phyloP scores from a whole-genome alignment of 2,888 invertebrate genomes.

The Amiota communis region DNA sequence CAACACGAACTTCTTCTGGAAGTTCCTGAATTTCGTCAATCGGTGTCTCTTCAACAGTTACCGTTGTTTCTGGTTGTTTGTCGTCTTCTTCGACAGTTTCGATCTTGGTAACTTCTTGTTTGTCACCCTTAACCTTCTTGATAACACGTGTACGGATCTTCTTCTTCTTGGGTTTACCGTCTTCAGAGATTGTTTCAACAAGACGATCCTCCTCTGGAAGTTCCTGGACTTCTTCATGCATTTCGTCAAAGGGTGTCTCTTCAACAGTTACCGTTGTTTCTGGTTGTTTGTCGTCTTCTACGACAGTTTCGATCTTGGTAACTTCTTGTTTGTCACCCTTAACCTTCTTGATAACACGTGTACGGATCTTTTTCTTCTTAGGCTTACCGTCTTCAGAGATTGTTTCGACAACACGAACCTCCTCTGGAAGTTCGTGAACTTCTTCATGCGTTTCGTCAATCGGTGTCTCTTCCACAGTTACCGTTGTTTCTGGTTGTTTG shows the following conservation, averaged over 20 bases:
- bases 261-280: conserved; percentile 63
- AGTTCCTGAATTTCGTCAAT: no score
- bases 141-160: no score
- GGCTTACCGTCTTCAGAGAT: conserved; percentile 63
- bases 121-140: no score
- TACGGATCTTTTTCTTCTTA: conserved; percentile 60
- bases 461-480: conserved; percentile 52
- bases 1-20: no score
- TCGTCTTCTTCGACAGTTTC: no score
- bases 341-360: no score
- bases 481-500: conserved; percentile 39
- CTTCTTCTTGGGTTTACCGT: no score
- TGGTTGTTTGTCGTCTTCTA: conserved; percentile 61
- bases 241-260: no score
- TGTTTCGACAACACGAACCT: conserved; percentile 61
- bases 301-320: conserved; percentile 60
- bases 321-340: conserved; percentile 60
- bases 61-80: no score
- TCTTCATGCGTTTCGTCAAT: conserved; percentile 47
- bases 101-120: no score
- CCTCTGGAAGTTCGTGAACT: conserved; percentile 31
- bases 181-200: no score
- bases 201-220: conserved; percentile 60
- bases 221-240: conserved; percentile 57
- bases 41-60: no score